Conservation (phyloP, 1,140 invertebrate species). For the Stegodyphus mimosarum region DNA sequence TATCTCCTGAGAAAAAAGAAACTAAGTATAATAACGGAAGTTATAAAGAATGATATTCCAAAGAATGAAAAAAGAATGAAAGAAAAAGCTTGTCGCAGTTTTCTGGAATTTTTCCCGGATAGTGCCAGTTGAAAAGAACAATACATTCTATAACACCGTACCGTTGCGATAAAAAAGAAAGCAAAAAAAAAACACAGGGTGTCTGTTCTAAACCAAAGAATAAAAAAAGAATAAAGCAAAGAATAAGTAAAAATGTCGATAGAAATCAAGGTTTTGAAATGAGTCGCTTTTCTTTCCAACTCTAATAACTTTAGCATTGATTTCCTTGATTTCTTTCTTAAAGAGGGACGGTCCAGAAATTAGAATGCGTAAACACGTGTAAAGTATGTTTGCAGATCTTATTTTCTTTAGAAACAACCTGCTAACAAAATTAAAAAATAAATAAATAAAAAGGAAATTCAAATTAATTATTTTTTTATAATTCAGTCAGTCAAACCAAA, state of each 20-base stretch:
- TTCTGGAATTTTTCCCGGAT: constrained; percentile 29
- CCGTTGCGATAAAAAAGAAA: constrained; percentile 17
- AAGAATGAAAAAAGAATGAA: not conserved
- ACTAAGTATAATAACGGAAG: constrained; percentile 11
- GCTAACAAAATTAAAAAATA: too few species aligned
- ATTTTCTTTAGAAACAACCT: too few species aligned
- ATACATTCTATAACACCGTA: constrained; percentile 41
- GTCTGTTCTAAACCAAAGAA: too few species aligned
- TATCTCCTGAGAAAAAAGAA: not conserved
- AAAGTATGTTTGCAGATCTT: too few species aligned
- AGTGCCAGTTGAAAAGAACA: constrained; percentile 32
- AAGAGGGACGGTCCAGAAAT: not conserved
- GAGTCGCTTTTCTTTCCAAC: constrained; percentile 19
- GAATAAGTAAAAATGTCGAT: constrained; percentile 32
- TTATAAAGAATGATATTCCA: constrained; percentile 14
- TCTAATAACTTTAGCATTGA: constrained; percentile 54
- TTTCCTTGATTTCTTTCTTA: constrained; percentile 3
- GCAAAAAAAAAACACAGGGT: too few species aligned
- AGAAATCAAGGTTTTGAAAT: constrained; percentile 42
- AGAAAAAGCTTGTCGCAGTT: constrained; percentile 16
- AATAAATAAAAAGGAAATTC: too few species aligned
- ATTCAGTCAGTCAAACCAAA: too few species aligned
- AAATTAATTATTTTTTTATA: too few species aligned
- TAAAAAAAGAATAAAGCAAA: constrained; percentile 9
- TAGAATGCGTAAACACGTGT: too few species aligned